Base-by-base conservation (phyloP, 2,888 invertebrate species). In the Drepanosiphum platanoidis region DNA sequence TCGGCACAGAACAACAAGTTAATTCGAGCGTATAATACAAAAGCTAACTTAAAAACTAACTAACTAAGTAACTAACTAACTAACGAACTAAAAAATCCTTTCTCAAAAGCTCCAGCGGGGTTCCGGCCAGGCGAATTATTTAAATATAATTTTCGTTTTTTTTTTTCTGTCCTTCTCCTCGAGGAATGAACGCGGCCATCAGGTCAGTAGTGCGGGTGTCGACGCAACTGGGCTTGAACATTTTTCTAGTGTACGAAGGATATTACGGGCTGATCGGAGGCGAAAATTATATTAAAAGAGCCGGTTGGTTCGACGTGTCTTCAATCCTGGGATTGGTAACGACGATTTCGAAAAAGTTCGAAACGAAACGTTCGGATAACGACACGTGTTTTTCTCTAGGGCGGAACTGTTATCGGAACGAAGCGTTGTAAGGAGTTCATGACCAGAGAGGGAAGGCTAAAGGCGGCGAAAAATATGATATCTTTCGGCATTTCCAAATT, bases 181-280 rank as follows among this genome's bases (percentile, higher is more conserved):
- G 8, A 95, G 99, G 99, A 86, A 99, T 99, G 99, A 99, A 99
- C 92, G 96, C 97, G 64, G 98, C 99, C 78, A 97, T 99, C 11
- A 92, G 99, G 86, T 97, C 99, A 79, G 97, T 98, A 11, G 98
- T 99, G 22, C 94, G 99, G 88, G 98, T 99, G 96, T 98, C 97
- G 83, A 95, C 98, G 88, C 99, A 99, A 90, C 91, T 99, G 86
- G 99, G 99, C 84, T 98, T 98, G 91, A 97, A 96, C 91, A 96
- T 96, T 18, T 95, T 92, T 89, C 94, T 95, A 89, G 95, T 96
- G 88, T 92, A 92, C 88, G 94, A 94, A 90, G 94, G 94, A 74
- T 92, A 92, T 88, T 93, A 93, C 90, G 95, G 98, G 72, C 97
- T 99, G 97, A 97, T 99, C 4, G 98, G 99, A 90, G 99, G 99